Percentiles rank a stretch among this genome's conserved stretches.
Conservation (phyloP, 2,888 invertebrate species). For the Oasisia sp. region DNA sequence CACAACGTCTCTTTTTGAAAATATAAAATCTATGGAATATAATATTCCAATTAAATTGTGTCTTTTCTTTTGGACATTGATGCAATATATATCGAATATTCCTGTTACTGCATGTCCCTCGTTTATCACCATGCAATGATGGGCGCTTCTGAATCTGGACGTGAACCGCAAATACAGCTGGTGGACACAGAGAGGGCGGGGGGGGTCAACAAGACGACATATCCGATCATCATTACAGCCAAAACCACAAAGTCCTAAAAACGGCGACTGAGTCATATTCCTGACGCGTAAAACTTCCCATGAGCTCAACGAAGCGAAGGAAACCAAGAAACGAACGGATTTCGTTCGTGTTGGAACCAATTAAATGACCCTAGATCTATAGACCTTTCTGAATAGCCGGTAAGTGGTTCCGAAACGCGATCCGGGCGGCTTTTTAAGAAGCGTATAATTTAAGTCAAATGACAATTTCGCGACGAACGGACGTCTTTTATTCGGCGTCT, state of each 20-base stretch:
- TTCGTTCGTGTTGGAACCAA: conserved; percentile 12
- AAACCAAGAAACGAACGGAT: background rate
- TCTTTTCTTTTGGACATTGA: too few relatives aligned
- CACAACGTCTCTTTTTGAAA: too few relatives aligned
- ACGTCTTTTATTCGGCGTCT: background rate
- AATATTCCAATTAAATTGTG: too few relatives aligned
- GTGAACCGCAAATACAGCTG: background rate
- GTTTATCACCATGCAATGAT: too few relatives aligned
- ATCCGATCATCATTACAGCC: background rate
- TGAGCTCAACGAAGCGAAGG: background rate
- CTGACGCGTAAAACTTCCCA: background rate
- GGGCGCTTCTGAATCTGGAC: too few relatives aligned
- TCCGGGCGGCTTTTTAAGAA: background rate
- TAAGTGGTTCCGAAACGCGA: background rate
- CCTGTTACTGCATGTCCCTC: too few relatives aligned
- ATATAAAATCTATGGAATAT: too few relatives aligned
- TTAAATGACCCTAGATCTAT: background rate
- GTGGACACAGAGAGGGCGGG: background rate
- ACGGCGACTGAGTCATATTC: background rate
- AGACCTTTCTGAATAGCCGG: background rate
- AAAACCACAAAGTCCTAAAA: background rate
- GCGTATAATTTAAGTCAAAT: conserved; percentile 6
- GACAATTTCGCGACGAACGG: background rate
- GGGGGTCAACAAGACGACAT: background rate
- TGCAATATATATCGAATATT: too few relatives aligned